Evolutionary conservation across 1,140 invertebrate genomes (phyloP).

Genomic region (Scaptomyza pallida): DNA sequence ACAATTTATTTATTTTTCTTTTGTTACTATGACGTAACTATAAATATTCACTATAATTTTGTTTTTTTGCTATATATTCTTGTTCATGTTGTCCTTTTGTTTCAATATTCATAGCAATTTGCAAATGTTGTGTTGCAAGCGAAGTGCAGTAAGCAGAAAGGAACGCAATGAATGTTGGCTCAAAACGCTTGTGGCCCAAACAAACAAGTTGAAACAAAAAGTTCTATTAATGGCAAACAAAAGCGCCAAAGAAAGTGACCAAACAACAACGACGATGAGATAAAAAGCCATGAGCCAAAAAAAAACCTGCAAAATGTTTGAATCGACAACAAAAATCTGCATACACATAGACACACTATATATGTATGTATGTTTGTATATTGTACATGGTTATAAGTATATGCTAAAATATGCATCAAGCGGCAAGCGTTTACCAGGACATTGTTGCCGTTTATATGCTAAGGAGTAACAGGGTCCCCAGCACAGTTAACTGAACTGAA

Average conservation of each 20-base stretch:
- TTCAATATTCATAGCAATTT: conserved; percentile 56
- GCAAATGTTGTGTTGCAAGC: conserved; percentile 53
- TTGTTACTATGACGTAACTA: conserved; percentile 17
- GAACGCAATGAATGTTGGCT: conserved; percentile 21
- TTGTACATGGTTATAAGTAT: conserved; percentile 30
- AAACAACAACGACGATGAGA: conserved; percentile 13
- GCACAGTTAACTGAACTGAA: conserved; percentile 9
- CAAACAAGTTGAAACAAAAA: conserved; percentile 40
- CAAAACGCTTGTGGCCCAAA: conserved; percentile 12
- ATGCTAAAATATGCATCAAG: conserved; percentile 73
- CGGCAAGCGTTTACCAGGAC: conserved; percentile 42
- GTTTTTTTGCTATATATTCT: neutral
- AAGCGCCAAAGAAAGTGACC: conserved; percentile 26
- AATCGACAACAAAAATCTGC: conserved; percentile 39
- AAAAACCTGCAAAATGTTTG: conserved; percentile 36
- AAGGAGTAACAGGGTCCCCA: conserved; percentile 24
- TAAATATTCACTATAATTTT: conserved; percentile 12
- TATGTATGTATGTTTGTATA: conserved; percentile 5
- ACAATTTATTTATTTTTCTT: neutral
- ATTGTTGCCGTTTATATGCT: conserved; percentile 33
- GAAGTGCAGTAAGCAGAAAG: conserved; percentile 2
- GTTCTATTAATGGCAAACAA: conserved; percentile 63
- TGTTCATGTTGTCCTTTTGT: conserved; percentile 14
- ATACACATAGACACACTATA: conserved; percentile 14
- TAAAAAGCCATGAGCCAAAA: neutral